phyloP scores from a whole-genome alignment of 1,140 invertebrate genomes.

The Drosophila pachea region DNA sequence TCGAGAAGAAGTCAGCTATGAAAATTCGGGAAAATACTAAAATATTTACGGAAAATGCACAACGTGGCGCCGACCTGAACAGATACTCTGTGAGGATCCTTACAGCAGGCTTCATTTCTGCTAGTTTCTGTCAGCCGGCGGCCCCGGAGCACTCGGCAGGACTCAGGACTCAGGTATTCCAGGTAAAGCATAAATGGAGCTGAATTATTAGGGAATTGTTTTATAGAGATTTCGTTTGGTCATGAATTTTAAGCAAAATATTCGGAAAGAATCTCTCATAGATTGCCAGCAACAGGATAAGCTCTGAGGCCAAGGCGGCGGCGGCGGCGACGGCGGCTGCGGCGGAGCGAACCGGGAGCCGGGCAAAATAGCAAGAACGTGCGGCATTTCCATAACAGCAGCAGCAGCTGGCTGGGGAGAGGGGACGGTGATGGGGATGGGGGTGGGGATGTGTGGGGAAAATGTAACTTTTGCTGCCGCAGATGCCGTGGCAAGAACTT shows the following conservation, averaged over 20 bases:
- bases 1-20: no score
- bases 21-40: no score
- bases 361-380: constrained; percentile 22
- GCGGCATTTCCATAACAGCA: constrained; percentile 43
- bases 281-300: constrained; percentile 49
- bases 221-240: constrained; percentile 15
- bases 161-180: not conserved
- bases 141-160: no score
- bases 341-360: no score
- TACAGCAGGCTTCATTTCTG: no score
- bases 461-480: constrained; percentile 46
- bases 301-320: constrained; percentile 9
- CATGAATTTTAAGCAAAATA: constrained; percentile 24
- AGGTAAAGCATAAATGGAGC: constrained; percentile 2
- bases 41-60: no score
- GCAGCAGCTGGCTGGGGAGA: constrained; percentile 3
- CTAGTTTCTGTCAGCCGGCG: no score
- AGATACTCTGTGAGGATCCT: no score
- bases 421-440: not conserved
- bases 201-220: constrained; percentile 10
- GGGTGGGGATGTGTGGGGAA: no score
- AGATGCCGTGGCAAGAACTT: constrained; percentile 56
- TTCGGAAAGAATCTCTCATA: constrained; percentile 3
- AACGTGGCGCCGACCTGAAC: no score
- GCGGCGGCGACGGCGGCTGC: not conserved